Conservation (phyloP, 92 coral and sea anemone genomes). For the Umimayanthus chanpuru region DNA sequence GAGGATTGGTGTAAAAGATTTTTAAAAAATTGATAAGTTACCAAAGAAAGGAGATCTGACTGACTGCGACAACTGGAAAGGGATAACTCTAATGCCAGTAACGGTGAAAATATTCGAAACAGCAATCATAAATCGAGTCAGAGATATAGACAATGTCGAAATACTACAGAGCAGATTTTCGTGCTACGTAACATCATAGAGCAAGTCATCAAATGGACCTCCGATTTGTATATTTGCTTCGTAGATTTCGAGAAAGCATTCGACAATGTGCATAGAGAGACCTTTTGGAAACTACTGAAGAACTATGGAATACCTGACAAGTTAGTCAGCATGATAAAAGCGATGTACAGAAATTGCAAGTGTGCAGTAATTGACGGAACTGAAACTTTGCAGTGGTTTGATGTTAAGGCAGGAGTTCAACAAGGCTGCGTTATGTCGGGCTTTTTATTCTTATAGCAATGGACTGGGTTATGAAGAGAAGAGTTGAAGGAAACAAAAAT, state of each 20-base stretch:
- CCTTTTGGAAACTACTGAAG: not conserved
- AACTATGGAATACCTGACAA: slow-evolving; percentile 12
- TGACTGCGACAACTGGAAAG: slow-evolving; percentile 8
- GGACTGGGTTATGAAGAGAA: slow-evolving; percentile 29
- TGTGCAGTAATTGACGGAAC: slow-evolving; percentile 16
- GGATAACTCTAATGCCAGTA: slow-evolving; percentile 5
- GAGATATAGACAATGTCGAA: not conserved
- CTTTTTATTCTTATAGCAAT: slow-evolving; percentile 28
- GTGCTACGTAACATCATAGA: too few species aligned
- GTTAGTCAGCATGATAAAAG: not conserved
- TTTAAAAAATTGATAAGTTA: slow-evolving; percentile 11
- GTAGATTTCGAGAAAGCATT: too few species aligned
- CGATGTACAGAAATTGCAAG: slow-evolving; percentile 4
- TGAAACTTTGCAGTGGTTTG: not conserved
- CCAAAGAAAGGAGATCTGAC: slow-evolving; percentile 18
- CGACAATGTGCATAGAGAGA: too few species aligned
- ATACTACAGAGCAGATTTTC: not conserved
- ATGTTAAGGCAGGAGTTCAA: slow-evolving; percentile 12
- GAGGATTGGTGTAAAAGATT: slow-evolving; percentile 19
- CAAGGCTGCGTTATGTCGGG: too few species aligned
- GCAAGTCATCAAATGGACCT: not conserved
- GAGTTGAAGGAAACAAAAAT: not conserved
- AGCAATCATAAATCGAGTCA: not conserved
- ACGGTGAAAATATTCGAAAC: not conserved
- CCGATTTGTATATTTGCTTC: slow-evolving; percentile 6